phyloP scores from a whole-genome alignment of 53 echinoderm and acorn worm species.

The Arbacia lixula region DNA sequence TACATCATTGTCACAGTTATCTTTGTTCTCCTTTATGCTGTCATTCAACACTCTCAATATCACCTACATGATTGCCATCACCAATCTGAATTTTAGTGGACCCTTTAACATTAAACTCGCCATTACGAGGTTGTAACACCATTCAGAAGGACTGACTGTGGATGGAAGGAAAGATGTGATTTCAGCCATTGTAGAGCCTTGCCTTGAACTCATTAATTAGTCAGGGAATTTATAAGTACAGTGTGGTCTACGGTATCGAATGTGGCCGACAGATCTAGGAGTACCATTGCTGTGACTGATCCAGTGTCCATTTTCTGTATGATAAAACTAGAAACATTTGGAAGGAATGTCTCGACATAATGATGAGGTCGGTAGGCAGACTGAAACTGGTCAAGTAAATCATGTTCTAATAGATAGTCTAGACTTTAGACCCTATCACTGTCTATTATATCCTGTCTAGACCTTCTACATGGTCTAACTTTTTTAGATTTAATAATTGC shows the following conservation, averaged over 20 bases:
- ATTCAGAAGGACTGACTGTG: conserved; percentile 26
- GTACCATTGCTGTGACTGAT: conserved; percentile 12
- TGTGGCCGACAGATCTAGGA: conserved; percentile 24
- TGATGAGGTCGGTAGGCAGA: too few relatives aligned
- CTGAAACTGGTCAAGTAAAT: background rate
- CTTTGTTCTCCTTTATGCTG: too few relatives aligned
- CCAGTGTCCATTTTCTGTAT: conserved; percentile 36
- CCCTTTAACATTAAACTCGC: too few relatives aligned
- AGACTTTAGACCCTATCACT: too few relatives aligned
- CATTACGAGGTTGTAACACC: conserved; percentile 14
- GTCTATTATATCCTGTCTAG: too few relatives aligned
- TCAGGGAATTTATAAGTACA: background rate
- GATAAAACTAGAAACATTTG: conserved; percentile 26
- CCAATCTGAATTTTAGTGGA: too few relatives aligned
- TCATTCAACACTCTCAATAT: too few relatives aligned
- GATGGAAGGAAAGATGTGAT: conserved; percentile 3
- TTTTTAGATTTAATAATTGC: too few relatives aligned
- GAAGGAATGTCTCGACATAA: conserved; percentile 25
- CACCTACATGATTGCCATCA: too few relatives aligned
- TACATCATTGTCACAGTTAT: too few relatives aligned
- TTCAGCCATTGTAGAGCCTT: background rate
- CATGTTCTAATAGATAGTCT: background rate
- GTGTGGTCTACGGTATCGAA: conserved; percentile 34
- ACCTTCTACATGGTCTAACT: too few relatives aligned
- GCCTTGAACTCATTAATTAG: background rate